Conservation (phyloP, 92 coral and sea anemone genomes). For the Meandrina meandrites region DNA sequence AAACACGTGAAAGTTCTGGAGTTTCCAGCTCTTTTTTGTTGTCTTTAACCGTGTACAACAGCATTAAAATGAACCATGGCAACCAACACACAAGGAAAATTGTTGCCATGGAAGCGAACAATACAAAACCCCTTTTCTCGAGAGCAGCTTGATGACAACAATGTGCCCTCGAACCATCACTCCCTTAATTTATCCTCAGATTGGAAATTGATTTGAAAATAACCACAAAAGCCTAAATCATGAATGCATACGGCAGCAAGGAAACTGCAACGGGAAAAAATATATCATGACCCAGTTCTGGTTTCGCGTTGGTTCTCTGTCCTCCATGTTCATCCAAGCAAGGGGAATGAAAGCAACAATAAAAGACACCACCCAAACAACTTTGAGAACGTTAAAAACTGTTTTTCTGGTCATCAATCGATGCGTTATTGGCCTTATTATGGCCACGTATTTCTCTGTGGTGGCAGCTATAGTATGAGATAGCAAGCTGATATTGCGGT, state of each 20-base stretch:
- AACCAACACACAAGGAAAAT: slow-evolving; percentile 63
- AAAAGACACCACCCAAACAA: slow-evolving; percentile 30
- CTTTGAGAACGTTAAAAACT: slow-evolving; percentile 19
- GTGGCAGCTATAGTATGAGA: slow-evolving; percentile 58
- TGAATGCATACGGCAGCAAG: slow-evolving; percentile 72
- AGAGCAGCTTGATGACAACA: slow-evolving; percentile 8
- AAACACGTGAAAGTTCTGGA: slow-evolving; percentile 29
- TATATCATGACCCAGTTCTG: slow-evolving; percentile 45
- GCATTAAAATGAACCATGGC: slow-evolving; percentile 56
- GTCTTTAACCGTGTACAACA: background rate
- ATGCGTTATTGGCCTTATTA: slow-evolving; percentile 41
- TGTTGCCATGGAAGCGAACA: no score
- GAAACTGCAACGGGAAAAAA: slow-evolving; percentile 66
- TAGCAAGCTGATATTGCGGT: slow-evolving; percentile 47
- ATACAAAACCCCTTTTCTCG: slow-evolving; percentile 33
- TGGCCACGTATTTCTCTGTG: slow-evolving; percentile 38
- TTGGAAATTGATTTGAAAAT: slow-evolving; percentile 56
- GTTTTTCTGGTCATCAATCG: slow-evolving; percentile 23
- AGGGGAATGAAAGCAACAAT: slow-evolving; percentile 12
- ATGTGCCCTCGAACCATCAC: background rate
- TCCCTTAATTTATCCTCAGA: background rate
- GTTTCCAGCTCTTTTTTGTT: background rate
- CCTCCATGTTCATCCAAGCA: background rate
- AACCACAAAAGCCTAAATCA: slow-evolving; percentile 54
- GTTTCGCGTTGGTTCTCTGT: background rate